phyloP scores from a whole-genome alignment of 2,113 vertebrate species.

The Stegastes partitus region DNA sequence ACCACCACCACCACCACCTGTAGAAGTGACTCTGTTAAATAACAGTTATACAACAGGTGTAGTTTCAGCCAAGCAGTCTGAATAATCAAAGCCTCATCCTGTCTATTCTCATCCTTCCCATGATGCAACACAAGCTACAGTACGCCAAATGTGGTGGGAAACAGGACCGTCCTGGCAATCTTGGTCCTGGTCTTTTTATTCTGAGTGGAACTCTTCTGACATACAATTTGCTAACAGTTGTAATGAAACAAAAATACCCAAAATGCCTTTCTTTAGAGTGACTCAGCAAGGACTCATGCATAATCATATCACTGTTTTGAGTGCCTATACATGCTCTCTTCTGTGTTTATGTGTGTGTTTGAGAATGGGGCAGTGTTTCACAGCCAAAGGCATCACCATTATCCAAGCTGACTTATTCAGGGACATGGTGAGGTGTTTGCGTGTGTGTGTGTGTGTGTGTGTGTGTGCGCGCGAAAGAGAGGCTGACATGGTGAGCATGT shows the following conservation, averaged over 20 bases:
- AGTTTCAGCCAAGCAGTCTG: constrained; percentile 9
- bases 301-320: constrained; percentile 31
- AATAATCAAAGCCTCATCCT: constrained; percentile 12
- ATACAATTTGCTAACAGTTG: constrained; percentile 12
- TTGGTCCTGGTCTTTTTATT: constrained; percentile 7
- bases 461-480: neutral
- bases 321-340: constrained; percentile 8
- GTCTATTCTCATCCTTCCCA: constrained; percentile 16
- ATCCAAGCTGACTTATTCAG: constrained; percentile 65
- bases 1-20: neutral
- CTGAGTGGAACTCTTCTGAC: constrained; percentile 15
- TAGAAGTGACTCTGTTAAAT: constrained; percentile 4
- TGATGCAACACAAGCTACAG: neutral
- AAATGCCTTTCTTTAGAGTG: constrained; percentile 19
- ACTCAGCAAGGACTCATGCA: constrained; percentile 23
- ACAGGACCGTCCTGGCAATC: neutral
- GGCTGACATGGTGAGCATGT: constrained; percentile 74
- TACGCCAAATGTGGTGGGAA: neutral
- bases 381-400: constrained; percentile 68
- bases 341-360: constrained; percentile 49
- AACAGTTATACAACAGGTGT: constrained; percentile 21
- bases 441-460: constrained; percentile 15
- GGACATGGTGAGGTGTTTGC: constrained; percentile 28
- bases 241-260: constrained; percentile 34
- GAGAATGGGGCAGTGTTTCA: constrained; percentile 63